Percentiles rank a stretch among this genome's conserved stretches.
Conservation (phyloP, 2,888 invertebrate species). For the Macrosiphum euphorbiae region DNA sequence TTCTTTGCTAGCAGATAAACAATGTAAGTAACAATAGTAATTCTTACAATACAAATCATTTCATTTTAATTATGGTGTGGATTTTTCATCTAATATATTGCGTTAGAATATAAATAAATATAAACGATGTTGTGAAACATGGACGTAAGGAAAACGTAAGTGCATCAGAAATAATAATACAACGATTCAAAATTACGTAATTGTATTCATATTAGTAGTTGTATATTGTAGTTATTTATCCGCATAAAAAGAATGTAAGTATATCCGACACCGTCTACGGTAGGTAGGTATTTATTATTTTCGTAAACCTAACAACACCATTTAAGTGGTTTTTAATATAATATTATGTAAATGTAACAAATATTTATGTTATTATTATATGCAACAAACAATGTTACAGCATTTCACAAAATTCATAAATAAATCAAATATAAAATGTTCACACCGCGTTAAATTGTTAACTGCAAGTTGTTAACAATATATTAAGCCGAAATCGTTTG, state of each 20-base stretch:
- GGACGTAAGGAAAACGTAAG: neutral
- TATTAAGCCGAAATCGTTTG: neutral
- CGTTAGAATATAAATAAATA: neutral
- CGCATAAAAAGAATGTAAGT: neutral
- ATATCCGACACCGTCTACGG: neutral
- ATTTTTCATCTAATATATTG: neutral
- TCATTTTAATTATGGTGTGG: neutral
- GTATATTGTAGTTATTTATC: neutral
- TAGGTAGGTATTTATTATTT: neutral
- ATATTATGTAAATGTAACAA: neutral
- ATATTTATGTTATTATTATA: too few relatives aligned
- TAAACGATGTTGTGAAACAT: neutral
- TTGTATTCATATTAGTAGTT: neutral
- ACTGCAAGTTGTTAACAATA: constrained; percentile 27
- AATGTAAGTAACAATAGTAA: neutral
- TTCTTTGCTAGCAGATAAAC: neutral
- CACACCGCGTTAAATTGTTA: neutral
- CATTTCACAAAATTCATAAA: constrained; percentile 32
- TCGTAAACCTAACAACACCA: constrained; percentile 2
- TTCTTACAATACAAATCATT: neutral
- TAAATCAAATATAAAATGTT: constrained; percentile 2
- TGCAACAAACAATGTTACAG: constrained; percentile 18
- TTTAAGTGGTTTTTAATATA: constrained; percentile 52
- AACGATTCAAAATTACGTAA: neutral
- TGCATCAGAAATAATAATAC: neutral